Conservation (phyloP, 2,888 invertebrate species). For the Fragum fragum region DNA sequence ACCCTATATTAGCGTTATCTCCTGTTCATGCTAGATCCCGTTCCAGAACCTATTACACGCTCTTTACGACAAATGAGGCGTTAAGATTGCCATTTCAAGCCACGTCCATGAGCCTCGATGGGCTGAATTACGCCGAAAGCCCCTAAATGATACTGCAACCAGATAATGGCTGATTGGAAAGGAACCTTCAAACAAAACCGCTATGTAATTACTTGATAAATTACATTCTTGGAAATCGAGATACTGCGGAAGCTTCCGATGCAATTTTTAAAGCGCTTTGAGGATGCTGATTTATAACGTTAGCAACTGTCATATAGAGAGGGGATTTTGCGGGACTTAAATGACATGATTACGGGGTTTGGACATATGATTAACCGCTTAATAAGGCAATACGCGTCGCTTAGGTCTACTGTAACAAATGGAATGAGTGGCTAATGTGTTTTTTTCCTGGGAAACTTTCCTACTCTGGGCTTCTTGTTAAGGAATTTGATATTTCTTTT, state of each 20-base stretch:
- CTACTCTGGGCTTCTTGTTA: too few relatives aligned
- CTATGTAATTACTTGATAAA: conserved; percentile 72
- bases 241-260: conserved; percentile 57
- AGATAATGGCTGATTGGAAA: conserved; percentile 65
- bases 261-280: conserved; percentile 58
- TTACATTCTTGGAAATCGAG: conserved; percentile 60
- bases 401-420: conserved; percentile 57
- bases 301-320: conserved; percentile 60
- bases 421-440: conserved; percentile 21
- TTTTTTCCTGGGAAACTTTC: neutral
- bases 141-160: conserved; percentile 64
- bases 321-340: conserved; percentile 60
- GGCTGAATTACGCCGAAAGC: conserved; percentile 68
- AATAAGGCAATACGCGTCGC: conserved; percentile 62
- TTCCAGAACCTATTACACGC: conserved; percentile 55
- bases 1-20: conserved; percentile 65
- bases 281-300: conserved; percentile 60
- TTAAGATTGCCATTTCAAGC: conserved; percentile 68
- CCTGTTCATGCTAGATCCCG: conserved; percentile 48
- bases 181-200: conserved; percentile 68
- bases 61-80: conserved; percentile 68
- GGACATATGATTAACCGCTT: conserved; percentile 67
- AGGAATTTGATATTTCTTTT: too few relatives aligned
- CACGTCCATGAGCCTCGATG: conserved; percentile 54
- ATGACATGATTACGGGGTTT: conserved; percentile 60